A percentile compares a stretch with the other conserved stretches of the same genome.
phyloP scores from a whole-genome alignment of 2,888 invertebrate species.

The Geotrupes spiniger region DNA sequence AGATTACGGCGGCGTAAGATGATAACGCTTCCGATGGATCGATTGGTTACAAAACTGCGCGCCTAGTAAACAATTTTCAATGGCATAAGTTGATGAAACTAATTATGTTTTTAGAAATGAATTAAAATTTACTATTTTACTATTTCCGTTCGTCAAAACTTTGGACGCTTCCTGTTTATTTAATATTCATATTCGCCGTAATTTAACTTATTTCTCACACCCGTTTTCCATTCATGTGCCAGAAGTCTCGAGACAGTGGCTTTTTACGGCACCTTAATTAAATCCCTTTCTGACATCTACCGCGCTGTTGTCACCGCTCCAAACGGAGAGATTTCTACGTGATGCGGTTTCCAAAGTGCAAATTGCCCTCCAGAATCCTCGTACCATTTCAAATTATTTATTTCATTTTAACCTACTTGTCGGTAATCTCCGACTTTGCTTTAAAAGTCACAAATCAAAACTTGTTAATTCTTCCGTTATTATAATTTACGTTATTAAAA shows the following conservation, averaged over 20 bases:
- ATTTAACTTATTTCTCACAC: conserved; percentile 13
- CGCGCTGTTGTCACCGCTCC: conserved; percentile 49
- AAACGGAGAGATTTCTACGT: conserved; percentile 52
- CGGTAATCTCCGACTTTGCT: conserved; percentile 17
- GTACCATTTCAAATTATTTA: conserved; percentile 42
- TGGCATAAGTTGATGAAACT: too few relatives aligned
- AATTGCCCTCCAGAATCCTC: conserved; percentile 43
- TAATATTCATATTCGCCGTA: conserved; percentile 4
- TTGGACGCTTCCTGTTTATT: conserved; percentile 5
- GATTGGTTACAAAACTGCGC: too few relatives aligned
- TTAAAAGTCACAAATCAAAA: conserved; percentile 1
- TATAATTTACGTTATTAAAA: too few relatives aligned
- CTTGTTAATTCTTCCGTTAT: too few relatives aligned
- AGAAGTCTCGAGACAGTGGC: conserved; percentile 32
- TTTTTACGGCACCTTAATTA: conserved; percentile 52
- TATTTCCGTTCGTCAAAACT: too few relatives aligned
- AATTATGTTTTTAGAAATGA: too few relatives aligned
- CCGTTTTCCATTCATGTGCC: conserved; percentile 16
- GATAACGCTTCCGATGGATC: too few relatives aligned
- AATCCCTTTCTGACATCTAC: conserved; percentile 53
- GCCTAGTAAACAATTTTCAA: too few relatives aligned
- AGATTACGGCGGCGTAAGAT: not conserved
- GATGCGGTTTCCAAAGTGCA: conserved; percentile 51
- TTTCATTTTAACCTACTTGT: conserved; percentile 43
- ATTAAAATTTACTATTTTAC: too few relatives aligned